Conservation (phyloP, 2,113 vertebrate species). For the Hyaena hyaena region DNA sequence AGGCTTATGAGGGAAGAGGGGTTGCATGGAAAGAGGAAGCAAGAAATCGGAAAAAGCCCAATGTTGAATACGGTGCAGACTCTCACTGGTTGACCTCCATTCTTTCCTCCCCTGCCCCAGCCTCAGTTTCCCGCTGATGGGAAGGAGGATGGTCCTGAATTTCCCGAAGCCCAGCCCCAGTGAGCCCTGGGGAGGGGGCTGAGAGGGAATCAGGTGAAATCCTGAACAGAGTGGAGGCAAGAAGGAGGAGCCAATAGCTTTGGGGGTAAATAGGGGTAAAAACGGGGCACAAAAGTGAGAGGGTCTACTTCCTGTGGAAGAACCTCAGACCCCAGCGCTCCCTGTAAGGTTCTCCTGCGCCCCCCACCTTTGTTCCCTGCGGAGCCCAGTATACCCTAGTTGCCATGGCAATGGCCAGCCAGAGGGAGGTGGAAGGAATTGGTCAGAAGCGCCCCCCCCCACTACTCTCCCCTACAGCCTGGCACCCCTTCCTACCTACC, state of each 20-base stretch:
- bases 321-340: conserved; percentile 16
- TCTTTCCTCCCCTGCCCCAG: neutral
- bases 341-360: conserved; percentile 16
- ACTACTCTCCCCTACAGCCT: neutral
- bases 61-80: neutral
- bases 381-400: conserved; percentile 70
- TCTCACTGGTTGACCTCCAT: neutral
- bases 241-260: neutral
- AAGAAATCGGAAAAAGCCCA: neutral
- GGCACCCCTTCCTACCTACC: conserved; percentile 39
- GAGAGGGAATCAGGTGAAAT: neutral
- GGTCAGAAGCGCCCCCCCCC: conserved; percentile 28
- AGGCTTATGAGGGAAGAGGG: neutral
- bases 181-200: neutral
- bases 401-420: conserved; percentile 79
- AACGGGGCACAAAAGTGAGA: neutral
- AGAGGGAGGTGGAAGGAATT: conserved; percentile 54
- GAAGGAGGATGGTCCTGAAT: neutral
- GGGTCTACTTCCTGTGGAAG: neutral
- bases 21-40: neutral
- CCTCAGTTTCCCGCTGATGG: conserved; percentile 51
- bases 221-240: neutral
- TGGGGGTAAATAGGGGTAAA: neutral
- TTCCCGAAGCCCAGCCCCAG: neutral
- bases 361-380: conserved; percentile 51